Percentiles rank a stretch among this genome's conserved stretches.
These are phyloP conservation scores for Caenorhabditis inopinata DNA, from an alignment of 1,140 invertebrate species.

Conservation along the genomic window DNA sequence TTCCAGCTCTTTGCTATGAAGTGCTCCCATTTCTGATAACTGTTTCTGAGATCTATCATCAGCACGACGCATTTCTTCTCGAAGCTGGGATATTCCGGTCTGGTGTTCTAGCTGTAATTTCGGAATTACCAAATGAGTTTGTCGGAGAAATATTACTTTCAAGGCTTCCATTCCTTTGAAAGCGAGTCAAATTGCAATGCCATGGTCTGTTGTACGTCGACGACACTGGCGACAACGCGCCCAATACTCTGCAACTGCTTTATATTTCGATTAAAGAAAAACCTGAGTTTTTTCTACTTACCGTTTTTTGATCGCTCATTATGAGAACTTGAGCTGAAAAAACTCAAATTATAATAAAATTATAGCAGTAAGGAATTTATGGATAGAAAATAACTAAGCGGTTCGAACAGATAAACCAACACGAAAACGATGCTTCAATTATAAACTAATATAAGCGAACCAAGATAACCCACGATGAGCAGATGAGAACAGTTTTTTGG, in stretches of 20 bases:
- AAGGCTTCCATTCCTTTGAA: not conserved
- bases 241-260: not conserved
- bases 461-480: too few relatives aligned
- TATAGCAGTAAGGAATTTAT: too few relatives aligned
- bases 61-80: not conserved
- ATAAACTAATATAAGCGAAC: too few relatives aligned
- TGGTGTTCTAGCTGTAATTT: not conserved
- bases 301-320: conserved; percentile 19
- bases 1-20: conserved; percentile 11
- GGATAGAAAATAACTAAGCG: too few relatives aligned
- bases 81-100: not conserved
- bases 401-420: too few relatives aligned
- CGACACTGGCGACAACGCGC: not conserved
- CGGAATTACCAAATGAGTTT: not conserved
- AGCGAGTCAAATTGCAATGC: conserved; percentile 1
- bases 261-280: not conserved
- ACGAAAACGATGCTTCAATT: too few relatives aligned
- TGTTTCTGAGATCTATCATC: conserved; percentile 2
- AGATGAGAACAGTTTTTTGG: too few relatives aligned
- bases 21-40: not conserved
- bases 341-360: too few relatives aligned
- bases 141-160: not conserved
- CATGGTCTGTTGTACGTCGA: not conserved
- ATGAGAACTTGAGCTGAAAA: not conserved
- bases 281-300: not conserved